A percentile compares a stretch with the other conserved stretches of the same genome.
Conservation (phyloP, 37 sponge, comb jelly and placozoan genomes). For the Oscarella lobularis region DNA sequence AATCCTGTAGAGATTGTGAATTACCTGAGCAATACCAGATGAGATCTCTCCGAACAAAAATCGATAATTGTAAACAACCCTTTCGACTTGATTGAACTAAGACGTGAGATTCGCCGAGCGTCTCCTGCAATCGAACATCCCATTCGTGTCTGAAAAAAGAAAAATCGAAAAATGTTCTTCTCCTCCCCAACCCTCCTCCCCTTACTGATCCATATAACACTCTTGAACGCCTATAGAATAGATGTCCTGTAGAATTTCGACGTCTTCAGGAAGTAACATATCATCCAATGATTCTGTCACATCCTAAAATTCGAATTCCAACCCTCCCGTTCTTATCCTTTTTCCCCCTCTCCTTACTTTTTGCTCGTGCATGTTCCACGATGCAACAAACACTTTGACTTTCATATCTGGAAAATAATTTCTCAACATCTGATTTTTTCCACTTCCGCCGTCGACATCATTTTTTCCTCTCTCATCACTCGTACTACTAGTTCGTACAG, state of each 20-base stretch:
- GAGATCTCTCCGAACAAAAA: slow-evolving; percentile 71
- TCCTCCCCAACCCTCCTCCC: background rate
- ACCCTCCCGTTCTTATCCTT: background rate
- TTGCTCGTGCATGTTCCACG: slow-evolving; percentile 79
- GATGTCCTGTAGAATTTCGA: slow-evolving; percentile 52
- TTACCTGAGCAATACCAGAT: slow-evolving; percentile 47
- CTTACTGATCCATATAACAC: slow-evolving; percentile 10
- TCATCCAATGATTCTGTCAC: slow-evolving; percentile 70
- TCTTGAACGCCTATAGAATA: slow-evolving; percentile 84
- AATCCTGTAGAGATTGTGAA: background rate
- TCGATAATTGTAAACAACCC: slow-evolving; percentile 47
- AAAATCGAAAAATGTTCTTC: background rate
- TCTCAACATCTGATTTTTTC: background rate
- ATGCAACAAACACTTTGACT: slow-evolving; percentile 38
- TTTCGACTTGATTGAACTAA: slow-evolving; percentile 38
- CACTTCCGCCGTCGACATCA: too few relatives aligned
- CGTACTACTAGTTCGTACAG: background rate
- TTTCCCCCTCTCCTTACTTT: slow-evolving; percentile 8
- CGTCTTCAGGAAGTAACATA: slow-evolving; percentile 52
- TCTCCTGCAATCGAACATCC: slow-evolving; percentile 82
- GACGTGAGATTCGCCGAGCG: slow-evolving; percentile 76
- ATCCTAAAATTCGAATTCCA: slow-evolving; percentile 24
- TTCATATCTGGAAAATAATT: slow-evolving; percentile 43
- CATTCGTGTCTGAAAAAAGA: slow-evolving; percentile 38
- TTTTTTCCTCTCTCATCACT: background rate